Conservation (phyloP, 2,888 invertebrate genomes). For the Ormyrus pomaceus region DNA sequence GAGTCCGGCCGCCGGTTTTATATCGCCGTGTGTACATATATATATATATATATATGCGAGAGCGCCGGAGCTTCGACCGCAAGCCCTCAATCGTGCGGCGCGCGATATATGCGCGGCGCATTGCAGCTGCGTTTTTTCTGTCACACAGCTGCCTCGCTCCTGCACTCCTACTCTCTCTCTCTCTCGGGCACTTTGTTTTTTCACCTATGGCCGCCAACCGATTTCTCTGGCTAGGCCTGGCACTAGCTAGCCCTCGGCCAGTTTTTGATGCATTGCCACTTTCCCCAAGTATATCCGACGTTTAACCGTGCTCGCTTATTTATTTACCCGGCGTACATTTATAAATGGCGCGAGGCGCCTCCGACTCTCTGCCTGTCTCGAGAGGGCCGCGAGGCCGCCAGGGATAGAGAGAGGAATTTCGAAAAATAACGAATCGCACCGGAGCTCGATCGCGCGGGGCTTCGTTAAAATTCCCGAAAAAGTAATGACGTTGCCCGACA, state of each 20-base stretch:
- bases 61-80: conserved; percentile 8
- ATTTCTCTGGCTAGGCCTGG: too few species aligned
- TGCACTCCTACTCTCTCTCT: neutral
- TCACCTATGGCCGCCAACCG: neutral
- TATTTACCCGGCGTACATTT: conserved; percentile 23
- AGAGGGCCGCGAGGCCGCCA: neutral
- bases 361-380: too few species aligned
- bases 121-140: conserved; percentile 62
- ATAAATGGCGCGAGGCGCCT: conserved; percentile 1
- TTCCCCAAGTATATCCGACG: neutral
- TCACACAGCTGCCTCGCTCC: conserved; percentile 59
- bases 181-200: neutral
- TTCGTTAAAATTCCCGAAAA: conserved; percentile 48
- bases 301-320: conserved; percentile 20
- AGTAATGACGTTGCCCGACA: conserved; percentile 24
- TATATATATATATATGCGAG: too few species aligned
- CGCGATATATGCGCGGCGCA: conserved; percentile 34
- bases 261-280: conserved; percentile 26
- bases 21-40: conserved; percentile 1
- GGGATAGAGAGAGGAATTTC: neutral
- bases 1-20: conserved; percentile 1
- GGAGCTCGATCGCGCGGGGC: conserved; percentile 5
- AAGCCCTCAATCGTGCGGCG: conserved; percentile 24
- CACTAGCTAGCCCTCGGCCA: too few species aligned
- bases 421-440: conserved; percentile 15